Percentiles rank a stretch among this genome's conserved stretches.
These are phyloP conservation scores for Arothron firmamentum DNA, from an alignment of 2,113 vertebrate species.

Conservation along the genomic window DNA sequence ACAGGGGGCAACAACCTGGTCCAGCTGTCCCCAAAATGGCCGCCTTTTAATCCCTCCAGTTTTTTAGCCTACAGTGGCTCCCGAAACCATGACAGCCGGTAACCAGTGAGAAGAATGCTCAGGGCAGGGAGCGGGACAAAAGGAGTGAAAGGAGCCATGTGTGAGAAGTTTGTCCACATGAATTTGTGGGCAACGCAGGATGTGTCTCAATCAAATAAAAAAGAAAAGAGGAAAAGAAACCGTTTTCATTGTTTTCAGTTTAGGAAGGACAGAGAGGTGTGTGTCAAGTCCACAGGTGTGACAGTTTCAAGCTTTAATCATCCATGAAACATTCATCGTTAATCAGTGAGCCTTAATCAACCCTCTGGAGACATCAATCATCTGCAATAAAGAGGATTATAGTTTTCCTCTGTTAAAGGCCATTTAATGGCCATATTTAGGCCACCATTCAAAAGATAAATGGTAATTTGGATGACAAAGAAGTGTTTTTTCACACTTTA, in stretches of 20 bases:
- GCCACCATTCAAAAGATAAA: background rate
- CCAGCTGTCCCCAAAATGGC: constrained; percentile 81
- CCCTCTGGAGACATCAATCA: constrained; percentile 15
- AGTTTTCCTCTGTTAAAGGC: constrained; percentile 20
- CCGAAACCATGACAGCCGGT: constrained; percentile 77
- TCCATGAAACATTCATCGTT: constrained; percentile 5
- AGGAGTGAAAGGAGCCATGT: constrained; percentile 68
- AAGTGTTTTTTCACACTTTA: background rate
- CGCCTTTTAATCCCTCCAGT: constrained; percentile 70
- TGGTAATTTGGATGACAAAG: constrained; percentile 12
- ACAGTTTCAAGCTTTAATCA: constrained; percentile 24
- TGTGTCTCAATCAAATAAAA: constrained; percentile 70
- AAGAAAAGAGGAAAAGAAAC: constrained; percentile 5
- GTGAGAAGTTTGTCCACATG: constrained; percentile 78
- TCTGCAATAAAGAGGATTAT: background rate
- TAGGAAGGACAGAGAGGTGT: background rate
- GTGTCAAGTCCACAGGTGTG: constrained; percentile 26
- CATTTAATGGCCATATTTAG: constrained; percentile 7
- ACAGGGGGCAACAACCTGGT: constrained; percentile 71
- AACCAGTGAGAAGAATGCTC: constrained; percentile 71
- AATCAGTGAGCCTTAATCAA: constrained; percentile 20
- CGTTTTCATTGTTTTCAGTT: constrained; percentile 5
- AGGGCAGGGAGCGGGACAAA: constrained; percentile 69
- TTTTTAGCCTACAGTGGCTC: constrained; percentile 57
- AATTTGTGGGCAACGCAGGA: constrained; percentile 51